Evolutionary conservation across 2,888 invertebrate species (phyloP).

Genomic region (Scaeva pyrastri): DNA sequence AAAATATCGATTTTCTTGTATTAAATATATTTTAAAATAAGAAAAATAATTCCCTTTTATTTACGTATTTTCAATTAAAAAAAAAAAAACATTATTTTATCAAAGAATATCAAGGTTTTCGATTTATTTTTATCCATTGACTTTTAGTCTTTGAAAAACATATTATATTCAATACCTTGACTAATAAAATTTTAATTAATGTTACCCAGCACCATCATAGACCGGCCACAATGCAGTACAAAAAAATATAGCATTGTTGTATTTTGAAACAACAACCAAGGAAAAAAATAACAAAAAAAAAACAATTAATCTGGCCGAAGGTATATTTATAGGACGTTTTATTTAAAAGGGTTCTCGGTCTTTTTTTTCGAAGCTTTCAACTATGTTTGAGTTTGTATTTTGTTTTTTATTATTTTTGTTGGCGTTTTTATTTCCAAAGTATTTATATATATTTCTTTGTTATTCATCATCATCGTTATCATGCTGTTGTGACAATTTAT

Average conservation of each 20-base stretch:
- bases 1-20: too few species aligned
- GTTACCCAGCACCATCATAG: not conserved
- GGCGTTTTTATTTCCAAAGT: not conserved
- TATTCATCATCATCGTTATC: conserved; percentile 4
- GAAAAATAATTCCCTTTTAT: too few species aligned
- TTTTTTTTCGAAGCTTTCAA: not conserved
- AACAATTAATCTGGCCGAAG: not conserved
- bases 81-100: too few species aligned
- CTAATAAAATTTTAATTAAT: not conserved
- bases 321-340: not conserved
- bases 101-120: not conserved
- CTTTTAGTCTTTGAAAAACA: not conserved
- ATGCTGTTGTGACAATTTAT: not conserved
- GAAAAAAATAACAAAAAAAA: not conserved
- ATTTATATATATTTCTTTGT: not conserved
- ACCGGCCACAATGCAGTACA: too few species aligned
- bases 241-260: too few species aligned
- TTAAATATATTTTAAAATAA: too few species aligned
- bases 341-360: not conserved
- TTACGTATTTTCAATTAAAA: too few species aligned
- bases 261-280: not conserved
- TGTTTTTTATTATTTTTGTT: not conserved
- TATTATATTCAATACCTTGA: not conserved
- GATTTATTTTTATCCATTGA: not conserved
- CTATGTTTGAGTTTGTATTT: too few species aligned